A percentile compares a stretch with the other conserved stretches of the same genome.
Evolutionary conservation across 2,797 vertebrate species (phyloP).

Genomic region (Chaunax sp.): DNA sequence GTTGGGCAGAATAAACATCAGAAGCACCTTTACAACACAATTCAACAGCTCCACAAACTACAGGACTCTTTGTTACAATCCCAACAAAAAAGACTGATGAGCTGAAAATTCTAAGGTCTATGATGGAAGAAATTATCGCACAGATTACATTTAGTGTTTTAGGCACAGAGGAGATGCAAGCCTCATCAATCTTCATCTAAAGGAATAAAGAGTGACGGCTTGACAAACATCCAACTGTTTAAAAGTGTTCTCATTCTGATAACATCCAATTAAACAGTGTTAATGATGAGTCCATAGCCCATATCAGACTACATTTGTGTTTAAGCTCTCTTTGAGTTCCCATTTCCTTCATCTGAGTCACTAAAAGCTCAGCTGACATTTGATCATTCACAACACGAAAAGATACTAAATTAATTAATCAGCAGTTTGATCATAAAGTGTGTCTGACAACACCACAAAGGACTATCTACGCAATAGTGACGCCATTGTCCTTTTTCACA

Average conservation of each 20-base stretch:
- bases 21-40: background rate
- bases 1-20: background rate
- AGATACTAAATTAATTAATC: constrained; percentile 26
- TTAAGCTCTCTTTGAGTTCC: background rate
- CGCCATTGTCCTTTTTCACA: constrained; percentile 27
- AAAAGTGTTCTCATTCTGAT: background rate
- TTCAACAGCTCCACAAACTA: background rate
- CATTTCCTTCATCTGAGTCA: background rate
- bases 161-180: background rate
- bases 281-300: too few species aligned
- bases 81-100: background rate
- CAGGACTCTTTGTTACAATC: background rate
- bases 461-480: constrained; percentile 33
- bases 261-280: background rate
- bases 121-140: background rate
- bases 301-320: background rate
- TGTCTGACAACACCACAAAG: constrained; percentile 37
- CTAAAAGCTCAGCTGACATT: constrained; percentile 16
- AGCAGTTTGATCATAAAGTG: constrained; percentile 20
- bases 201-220: background rate
- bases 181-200: background rate
- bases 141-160: background rate
- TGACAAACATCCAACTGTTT: background rate
- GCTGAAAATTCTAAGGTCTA: background rate
- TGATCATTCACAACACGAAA: constrained; percentile 16